These are phyloP conservation scores for Globodera rostochiensis DNA, from an alignment of 1,140 invertebrate species.

Conservation along the genomic window DNA sequence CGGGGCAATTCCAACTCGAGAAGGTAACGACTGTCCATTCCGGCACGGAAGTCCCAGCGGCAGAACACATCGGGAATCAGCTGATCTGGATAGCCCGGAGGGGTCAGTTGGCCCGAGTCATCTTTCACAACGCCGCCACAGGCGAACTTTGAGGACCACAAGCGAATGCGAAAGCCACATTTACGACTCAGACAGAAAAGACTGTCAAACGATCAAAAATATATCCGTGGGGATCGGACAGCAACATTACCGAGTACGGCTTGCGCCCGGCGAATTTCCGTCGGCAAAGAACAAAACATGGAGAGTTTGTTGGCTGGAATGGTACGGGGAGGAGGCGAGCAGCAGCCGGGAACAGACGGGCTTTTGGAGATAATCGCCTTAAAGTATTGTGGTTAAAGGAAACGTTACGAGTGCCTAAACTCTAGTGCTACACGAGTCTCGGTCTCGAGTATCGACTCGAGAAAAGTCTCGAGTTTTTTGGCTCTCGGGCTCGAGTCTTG, in stretches of 20 bases:
- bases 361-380: slow-evolving; percentile 36
- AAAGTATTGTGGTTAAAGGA: no score
- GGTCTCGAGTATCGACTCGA: no score
- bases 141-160: slow-evolving; percentile 34
- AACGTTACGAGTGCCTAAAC: no score
- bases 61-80: slow-evolving; percentile 49
- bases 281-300: slow-evolving; percentile 24
- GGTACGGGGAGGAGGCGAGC: slow-evolving; percentile 23
- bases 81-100: slow-evolving; percentile 53
- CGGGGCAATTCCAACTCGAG: slow-evolving; percentile 53
- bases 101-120: slow-evolving; percentile 44
- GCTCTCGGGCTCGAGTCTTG: no score
- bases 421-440: no score
- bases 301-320: slow-evolving; percentile 13
- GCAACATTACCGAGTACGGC: background rate
- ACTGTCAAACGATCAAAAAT: background rate
- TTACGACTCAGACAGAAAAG: slow-evolving; percentile 50
- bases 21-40: slow-evolving; percentile 55
- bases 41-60: slow-evolving; percentile 55
- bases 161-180: slow-evolving; percentile 57
- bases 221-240: background rate
- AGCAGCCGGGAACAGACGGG: slow-evolving; percentile 35
- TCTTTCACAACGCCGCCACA: slow-evolving; percentile 60
- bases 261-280: slow-evolving; percentile 38
- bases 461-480: background rate